Evolutionary conservation across 2,888 invertebrate species (phyloP).

Genomic region (Cephus spinipes): DNA sequence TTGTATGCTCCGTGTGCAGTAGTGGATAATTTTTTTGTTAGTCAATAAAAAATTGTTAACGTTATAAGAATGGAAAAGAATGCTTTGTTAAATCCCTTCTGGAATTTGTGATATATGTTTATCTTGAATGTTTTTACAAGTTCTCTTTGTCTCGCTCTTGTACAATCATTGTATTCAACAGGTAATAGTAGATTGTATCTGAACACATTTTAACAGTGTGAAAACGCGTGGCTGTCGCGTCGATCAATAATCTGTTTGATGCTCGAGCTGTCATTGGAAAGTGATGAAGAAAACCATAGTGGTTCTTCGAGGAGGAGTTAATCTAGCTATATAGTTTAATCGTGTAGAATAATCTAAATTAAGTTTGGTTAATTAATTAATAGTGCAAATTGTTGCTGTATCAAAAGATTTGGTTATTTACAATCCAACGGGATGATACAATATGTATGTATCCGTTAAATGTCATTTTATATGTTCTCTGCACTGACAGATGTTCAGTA

Average conservation of each 20-base stretch:
- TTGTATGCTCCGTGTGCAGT: background rate
- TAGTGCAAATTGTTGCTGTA: background rate
- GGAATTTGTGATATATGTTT: background rate
- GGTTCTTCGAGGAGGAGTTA: background rate
- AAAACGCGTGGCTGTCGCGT: background rate
- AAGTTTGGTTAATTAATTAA: background rate
- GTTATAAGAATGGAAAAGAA: background rate
- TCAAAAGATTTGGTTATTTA: background rate
- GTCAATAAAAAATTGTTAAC: background rate
- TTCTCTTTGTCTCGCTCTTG: background rate
- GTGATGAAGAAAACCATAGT: background rate
- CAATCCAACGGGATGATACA: background rate
- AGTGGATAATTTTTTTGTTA: too few relatives aligned
- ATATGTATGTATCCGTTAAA: background rate
- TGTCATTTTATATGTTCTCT: background rate
- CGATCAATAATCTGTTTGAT: background rate
- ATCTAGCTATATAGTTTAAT: background rate
- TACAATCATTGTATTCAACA: background rate
- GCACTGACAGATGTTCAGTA: background rate
- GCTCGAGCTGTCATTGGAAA: background rate
- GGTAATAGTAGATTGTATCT: background rate
- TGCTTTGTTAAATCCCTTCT: background rate
- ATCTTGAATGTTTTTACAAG: background rate
- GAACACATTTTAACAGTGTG: background rate
- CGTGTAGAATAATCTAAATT: background rate